A percentile compares a stretch with the other conserved stretches of the same genome.
Conservation (phyloP, 2,797 vertebrate genomes). For the Melopsittacus undulatus region DNA sequence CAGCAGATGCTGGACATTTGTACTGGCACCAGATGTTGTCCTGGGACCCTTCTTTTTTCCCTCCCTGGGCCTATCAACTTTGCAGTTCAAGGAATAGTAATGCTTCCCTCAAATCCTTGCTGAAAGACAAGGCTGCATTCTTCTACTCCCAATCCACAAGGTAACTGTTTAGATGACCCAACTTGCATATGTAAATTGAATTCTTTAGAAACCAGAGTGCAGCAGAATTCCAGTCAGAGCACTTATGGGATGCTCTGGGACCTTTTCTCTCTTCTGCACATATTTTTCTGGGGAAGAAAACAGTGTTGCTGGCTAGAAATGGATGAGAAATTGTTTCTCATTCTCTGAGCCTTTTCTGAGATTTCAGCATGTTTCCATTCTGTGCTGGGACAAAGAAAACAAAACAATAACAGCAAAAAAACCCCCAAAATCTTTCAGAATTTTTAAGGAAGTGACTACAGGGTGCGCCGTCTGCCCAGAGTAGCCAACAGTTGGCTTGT, state of each 20-base stretch:
- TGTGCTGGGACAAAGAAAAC: constrained; percentile 50
- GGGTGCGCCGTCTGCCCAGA: not conserved
- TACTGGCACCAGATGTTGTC: constrained; percentile 80
- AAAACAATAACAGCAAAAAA: not conserved
- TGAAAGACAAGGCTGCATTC: constrained; percentile 74
- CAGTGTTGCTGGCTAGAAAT: constrained; percentile 50
- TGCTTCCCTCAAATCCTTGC: constrained; percentile 69
- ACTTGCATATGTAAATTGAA: constrained; percentile 67
- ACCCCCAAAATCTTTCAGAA: not conserved
- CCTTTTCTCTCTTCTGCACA: constrained; percentile 35
- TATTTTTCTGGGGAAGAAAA: constrained; percentile 61
- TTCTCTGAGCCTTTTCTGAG: constrained; percentile 54
- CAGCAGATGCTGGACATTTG: constrained; percentile 76
- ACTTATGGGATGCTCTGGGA: constrained; percentile 42
- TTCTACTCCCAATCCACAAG: constrained; percentile 67
- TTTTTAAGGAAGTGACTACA: not conserved
- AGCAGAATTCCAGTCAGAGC: constrained; percentile 50
- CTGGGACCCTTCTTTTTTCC: constrained; percentile 68
- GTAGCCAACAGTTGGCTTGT: not conserved
- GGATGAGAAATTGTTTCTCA: constrained; percentile 51
- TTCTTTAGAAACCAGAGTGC: constrained; percentile 61
- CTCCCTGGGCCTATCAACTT: constrained; percentile 65
- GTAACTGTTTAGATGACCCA: constrained; percentile 61
- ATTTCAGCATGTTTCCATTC: constrained; percentile 63
- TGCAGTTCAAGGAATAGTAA: constrained; percentile 70